Conservation (phyloP, 1,140 invertebrate genomes). For the Achroia grisella region DNA sequence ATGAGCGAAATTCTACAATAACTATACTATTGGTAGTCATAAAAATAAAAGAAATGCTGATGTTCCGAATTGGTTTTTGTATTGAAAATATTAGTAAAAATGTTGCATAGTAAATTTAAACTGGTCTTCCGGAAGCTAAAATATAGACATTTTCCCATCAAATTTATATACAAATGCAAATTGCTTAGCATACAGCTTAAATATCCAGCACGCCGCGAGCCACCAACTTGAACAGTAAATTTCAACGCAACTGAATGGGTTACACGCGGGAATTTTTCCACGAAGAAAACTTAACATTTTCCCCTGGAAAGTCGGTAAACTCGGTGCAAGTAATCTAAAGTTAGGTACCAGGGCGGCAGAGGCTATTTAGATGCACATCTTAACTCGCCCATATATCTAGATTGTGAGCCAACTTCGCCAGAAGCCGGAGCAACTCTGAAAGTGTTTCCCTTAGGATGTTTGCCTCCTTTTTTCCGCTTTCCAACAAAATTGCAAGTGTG, state of each 20-base stretch:
- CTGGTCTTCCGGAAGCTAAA: too few relatives aligned
- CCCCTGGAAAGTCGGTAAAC: constrained; percentile 46
- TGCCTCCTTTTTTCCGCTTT: constrained; percentile 30
- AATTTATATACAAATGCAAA: too few relatives aligned
- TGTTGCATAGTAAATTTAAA: too few relatives aligned
- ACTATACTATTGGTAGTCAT: too few relatives aligned
- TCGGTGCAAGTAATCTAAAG: constrained; percentile 69
- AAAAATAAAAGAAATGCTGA: too few relatives aligned
- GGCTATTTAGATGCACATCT: constrained; percentile 72
- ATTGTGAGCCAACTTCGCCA: constrained; percentile 43
- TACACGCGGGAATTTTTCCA: constrained; percentile 52
- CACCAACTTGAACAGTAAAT: constrained; percentile 57
- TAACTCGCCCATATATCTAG: constrained; percentile 68
- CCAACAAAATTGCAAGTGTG: constrained; percentile 33
- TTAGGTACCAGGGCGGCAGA: constrained; percentile 59
- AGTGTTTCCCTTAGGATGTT: constrained; percentile 29
- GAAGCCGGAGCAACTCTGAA: constrained; percentile 30
- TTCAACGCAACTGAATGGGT: constrained; percentile 52
- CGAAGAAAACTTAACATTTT: constrained; percentile 38
- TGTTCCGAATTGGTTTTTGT: too few relatives aligned
- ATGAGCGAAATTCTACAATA: too few relatives aligned
- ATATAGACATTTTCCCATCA: too few relatives aligned
- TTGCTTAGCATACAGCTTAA: constrained; percentile 1
- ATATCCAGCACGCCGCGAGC: constrained; percentile 27
- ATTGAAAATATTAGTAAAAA: too few relatives aligned